Evolutionary conservation across 1,140 invertebrate species (phyloP).

Genomic region (Dreissena polymorpha): DNA sequence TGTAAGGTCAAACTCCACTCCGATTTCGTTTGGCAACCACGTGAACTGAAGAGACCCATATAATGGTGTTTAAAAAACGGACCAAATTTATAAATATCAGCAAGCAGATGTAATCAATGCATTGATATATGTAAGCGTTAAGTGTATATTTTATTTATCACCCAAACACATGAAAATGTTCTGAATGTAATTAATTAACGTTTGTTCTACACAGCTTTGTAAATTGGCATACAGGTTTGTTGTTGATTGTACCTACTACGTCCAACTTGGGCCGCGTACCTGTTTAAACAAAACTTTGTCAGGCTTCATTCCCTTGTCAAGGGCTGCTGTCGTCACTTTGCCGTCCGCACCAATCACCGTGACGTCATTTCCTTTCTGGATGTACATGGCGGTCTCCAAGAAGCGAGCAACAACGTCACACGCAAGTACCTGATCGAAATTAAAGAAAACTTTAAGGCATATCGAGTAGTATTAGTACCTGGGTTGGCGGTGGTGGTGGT

Average conservation of each 20-base stretch:
- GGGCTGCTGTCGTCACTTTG: conserved; percentile 28
- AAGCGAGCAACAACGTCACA: conserved; percentile 70
- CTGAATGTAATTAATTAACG: no score
- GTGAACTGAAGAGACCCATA: conserved; percentile 60
- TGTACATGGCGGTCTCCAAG: conserved; percentile 69
- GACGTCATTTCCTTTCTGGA: conserved; percentile 62
- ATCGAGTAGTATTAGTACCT: no score
- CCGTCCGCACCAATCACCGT: conserved; percentile 52
- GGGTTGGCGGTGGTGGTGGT: no score
- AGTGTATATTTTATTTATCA: no score
- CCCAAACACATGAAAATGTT: no score
- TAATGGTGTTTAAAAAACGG: no score
- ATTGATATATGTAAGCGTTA: no score
- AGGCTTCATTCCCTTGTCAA: conserved; percentile 52
- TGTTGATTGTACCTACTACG: not conserved
- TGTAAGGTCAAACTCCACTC: conserved; percentile 67
- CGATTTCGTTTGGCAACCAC: conserved; percentile 78
- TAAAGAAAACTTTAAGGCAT: no score
- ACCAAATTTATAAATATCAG: no score
- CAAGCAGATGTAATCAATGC: no score
- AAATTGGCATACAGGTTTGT: no score
- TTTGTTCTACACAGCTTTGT: no score
- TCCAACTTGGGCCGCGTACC: conserved; percentile 52
- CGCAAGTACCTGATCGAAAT: conserved; percentile 68
- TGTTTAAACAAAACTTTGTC: conserved; percentile 74